A percentile compares a stretch with the other conserved stretches of the same genome.
Evolutionary conservation across 2,113 vertebrate genomes (phyloP).

Genomic region (Sceloporus undulatus): DNA sequence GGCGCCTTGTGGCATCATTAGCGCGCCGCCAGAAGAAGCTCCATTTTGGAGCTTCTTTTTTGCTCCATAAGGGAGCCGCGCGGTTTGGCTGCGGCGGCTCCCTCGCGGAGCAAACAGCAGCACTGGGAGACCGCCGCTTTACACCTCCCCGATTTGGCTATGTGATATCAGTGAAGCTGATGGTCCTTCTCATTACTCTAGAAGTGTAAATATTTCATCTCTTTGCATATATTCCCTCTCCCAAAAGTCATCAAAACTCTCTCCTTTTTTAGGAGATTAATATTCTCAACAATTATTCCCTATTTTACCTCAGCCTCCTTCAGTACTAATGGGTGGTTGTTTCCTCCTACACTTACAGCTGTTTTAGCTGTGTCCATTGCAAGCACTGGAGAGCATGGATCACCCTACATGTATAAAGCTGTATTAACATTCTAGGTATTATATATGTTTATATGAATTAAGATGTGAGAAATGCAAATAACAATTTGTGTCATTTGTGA

Average conservation of each 20-base stretch:
- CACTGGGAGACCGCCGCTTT: no score
- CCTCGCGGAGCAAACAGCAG: no score
- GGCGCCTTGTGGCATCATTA: no score
- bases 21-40: no score
- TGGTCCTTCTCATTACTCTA: background rate
- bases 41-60: no score
- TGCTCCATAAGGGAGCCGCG: no score
- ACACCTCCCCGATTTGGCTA: background rate
- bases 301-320: background rate
- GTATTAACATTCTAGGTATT: background rate
- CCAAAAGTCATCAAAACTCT: background rate
- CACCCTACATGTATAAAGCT: background rate
- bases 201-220: background rate
- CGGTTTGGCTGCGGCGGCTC: no score
- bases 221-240: background rate
- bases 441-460: background rate
- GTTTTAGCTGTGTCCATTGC: background rate
- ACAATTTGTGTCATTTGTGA: background rate
- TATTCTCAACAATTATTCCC: background rate
- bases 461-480: slow-evolving; percentile 3
- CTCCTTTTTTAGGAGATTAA: background rate
- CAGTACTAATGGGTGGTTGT: background rate
- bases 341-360: background rate
- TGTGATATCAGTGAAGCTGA: no score
- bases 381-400: no score